Conservation (phyloP, 2,888 invertebrate genomes). For the Gibbula magus region DNA sequence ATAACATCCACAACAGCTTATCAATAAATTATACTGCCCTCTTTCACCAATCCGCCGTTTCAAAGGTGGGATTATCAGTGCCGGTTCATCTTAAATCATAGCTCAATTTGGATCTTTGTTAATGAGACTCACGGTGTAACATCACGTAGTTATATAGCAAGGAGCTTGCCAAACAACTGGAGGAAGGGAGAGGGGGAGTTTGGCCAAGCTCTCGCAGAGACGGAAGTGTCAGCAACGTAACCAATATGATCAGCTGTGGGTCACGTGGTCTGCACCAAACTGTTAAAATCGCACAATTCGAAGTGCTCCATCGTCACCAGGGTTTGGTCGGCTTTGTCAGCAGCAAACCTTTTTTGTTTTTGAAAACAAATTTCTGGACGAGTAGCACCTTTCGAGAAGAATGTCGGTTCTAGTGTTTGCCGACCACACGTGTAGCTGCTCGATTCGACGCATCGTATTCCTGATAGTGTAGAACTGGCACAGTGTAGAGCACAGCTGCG, state of each 20-base stretch:
- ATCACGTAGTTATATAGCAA: background rate
- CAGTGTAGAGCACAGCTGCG: background rate
- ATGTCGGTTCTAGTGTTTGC: background rate
- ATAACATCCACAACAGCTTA: conserved; percentile 49
- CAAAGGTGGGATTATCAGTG: background rate
- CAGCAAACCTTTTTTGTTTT: conserved; percentile 12
- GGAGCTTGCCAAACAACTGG: background rate
- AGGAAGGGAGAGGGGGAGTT: background rate
- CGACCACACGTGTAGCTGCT: background rate
- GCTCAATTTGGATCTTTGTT: background rate
- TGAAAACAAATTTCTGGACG: conserved; percentile 15
- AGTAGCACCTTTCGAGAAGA: conserved; percentile 1
- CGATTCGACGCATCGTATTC: background rate
- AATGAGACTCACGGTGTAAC: background rate
- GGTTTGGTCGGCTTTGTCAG: background rate
- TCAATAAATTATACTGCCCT: conserved; percentile 48
- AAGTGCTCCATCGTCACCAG: background rate
- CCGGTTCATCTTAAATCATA: background rate
- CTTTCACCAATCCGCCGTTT: background rate
- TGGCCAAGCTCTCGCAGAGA: background rate
- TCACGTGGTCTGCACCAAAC: conserved; percentile 24
- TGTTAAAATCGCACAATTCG: conserved; percentile 26
- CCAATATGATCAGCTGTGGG: conserved; percentile 25
- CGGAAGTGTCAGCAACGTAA: conserved; percentile 22
- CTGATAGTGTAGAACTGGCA: background rate